Percentiles rank a stretch among this genome's conserved stretches.
phyloP scores from a whole-genome alignment of 53 echinoderm and acorn worm species.

The Astropecten irregularis region DNA sequence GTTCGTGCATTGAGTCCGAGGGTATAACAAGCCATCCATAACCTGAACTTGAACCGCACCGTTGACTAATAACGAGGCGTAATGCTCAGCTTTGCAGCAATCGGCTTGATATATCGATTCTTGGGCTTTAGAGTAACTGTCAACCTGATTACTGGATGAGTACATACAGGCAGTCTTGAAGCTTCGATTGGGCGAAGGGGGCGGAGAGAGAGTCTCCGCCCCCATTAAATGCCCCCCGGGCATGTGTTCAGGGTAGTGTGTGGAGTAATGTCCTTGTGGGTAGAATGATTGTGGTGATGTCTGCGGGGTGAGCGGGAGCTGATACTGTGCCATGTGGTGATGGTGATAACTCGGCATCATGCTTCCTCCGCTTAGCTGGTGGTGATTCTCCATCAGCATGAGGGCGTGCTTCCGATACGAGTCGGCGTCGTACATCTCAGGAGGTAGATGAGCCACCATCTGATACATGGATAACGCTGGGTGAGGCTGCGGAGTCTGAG shows the following conservation, averaged over 20 bases:
- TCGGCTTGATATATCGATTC: constrained; percentile 44
- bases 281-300: constrained; percentile 82
- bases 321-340: constrained; percentile 48
- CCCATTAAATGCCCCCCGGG: constrained; percentile 38
- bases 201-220: constrained; percentile 72
- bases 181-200: constrained; percentile 69
- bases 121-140: constrained; percentile 26
- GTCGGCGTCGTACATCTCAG: constrained; percentile 96
- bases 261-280: constrained; percentile 50
- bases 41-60: constrained; percentile 86
- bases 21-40: constrained; percentile 55
- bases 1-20: constrained; percentile 34
- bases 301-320: constrained; percentile 81
- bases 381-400: constrained; percentile 72
- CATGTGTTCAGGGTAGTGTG: constrained; percentile 68
- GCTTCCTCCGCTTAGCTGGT: constrained; percentile 29
- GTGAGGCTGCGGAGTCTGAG: constrained; percentile 45
- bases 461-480: constrained; percentile 94
- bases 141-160: constrained; percentile 8
- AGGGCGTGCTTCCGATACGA: constrained; percentile 94
- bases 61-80: constrained; percentile 83
- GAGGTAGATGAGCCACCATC: constrained; percentile 95
- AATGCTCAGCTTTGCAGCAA: constrained; percentile 79
- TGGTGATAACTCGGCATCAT: constrained; percentile 34
- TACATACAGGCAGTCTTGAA: constrained; percentile 68